Evolutionary conservation across 1,140 invertebrate species (phyloP).

Genomic region (Drosophila setifemur): DNA sequence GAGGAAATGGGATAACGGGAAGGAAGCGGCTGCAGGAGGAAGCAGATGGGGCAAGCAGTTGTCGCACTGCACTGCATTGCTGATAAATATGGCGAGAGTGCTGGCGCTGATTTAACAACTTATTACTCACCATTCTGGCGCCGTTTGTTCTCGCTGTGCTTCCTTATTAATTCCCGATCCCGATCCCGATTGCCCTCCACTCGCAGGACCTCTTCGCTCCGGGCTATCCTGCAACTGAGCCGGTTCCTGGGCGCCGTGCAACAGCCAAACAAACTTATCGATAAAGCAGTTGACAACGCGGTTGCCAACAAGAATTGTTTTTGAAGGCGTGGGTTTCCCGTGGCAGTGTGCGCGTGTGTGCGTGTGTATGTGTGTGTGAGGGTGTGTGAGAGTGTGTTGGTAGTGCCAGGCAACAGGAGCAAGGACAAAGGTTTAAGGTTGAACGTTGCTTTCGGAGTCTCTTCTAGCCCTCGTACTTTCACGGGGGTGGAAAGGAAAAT

Average conservation of each 20-base stretch:
- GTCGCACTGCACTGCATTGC: not conserved
- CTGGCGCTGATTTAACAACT: slow-evolving; percentile 29
- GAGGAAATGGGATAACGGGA: not conserved
- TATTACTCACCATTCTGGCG: slow-evolving; percentile 36
- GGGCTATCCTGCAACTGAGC: not conserved
- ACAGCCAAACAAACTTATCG: slow-evolving; percentile 25
- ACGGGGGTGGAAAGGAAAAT: not conserved
- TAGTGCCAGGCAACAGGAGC: slow-evolving; percentile 20
- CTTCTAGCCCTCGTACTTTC: not conserved
- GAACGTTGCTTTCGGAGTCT: not conserved
- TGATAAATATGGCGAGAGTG: slow-evolving; percentile 8
- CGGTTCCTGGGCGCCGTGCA: not conserved
- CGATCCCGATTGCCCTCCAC: not conserved
- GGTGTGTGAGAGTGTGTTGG: not conserved
- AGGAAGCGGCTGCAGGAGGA: not conserved
- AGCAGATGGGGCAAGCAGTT: not conserved
- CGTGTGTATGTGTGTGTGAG: no score
- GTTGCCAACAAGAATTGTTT: slow-evolving; percentile 1
- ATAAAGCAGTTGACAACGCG: slow-evolving; percentile 33
- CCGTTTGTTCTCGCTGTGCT: not conserved
- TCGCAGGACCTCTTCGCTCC: not conserved
- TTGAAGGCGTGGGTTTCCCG: not conserved
- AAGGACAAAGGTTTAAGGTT: slow-evolving; percentile 1
- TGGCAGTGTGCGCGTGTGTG: no score
- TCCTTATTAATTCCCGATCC: not conserved